A percentile compares a stretch with the other conserved stretches of the same genome.
These are phyloP conservation scores for Calypte anna DNA, from an alignment of 2,113 vertebrate species.

Conservation along the genomic window DNA sequence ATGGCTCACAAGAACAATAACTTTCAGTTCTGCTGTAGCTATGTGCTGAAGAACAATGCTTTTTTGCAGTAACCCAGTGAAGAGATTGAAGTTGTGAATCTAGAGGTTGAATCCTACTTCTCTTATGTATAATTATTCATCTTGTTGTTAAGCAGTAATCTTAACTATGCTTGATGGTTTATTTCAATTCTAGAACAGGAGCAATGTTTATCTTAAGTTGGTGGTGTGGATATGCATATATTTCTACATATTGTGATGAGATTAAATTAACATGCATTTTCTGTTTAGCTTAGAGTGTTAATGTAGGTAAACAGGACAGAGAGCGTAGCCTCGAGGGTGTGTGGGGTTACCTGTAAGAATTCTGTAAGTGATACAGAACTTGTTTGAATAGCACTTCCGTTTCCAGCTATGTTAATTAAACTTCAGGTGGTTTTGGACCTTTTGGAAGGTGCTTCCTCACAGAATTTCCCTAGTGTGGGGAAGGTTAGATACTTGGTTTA, in stretches of 20 bases:
- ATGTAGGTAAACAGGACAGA: not conserved
- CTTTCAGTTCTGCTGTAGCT: slow-evolving; percentile 7
- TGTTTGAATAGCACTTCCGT: not conserved
- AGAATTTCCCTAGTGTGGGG: not conserved
- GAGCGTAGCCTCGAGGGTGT: not conserved
- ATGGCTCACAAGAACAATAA: slow-evolving; percentile 28
- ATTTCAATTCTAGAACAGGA: not conserved
- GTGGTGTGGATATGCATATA: slow-evolving; percentile 4
- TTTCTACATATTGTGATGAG: slow-evolving; percentile 12
- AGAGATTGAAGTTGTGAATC: slow-evolving; percentile 13
- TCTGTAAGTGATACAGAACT: not conserved
- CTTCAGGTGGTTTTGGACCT: not conserved
- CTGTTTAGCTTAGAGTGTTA: not conserved
- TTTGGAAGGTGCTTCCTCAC: slow-evolving; percentile 13
- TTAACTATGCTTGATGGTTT: slow-evolving; percentile 2
- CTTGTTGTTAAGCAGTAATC: not conserved
- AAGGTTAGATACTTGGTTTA: not conserved
- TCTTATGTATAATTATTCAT: not conserved
- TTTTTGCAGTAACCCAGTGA: not conserved
- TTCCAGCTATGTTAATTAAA: not conserved
- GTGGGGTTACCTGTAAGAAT: not conserved
- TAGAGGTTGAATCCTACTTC: slow-evolving; percentile 4
- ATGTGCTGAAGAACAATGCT: not conserved
- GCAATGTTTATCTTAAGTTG: slow-evolving; percentile 5
- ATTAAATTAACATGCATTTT: not conserved